Evolutionary conservation across 2,888 invertebrate species (phyloP).

Genomic region (Cyaniris semiargus): DNA sequence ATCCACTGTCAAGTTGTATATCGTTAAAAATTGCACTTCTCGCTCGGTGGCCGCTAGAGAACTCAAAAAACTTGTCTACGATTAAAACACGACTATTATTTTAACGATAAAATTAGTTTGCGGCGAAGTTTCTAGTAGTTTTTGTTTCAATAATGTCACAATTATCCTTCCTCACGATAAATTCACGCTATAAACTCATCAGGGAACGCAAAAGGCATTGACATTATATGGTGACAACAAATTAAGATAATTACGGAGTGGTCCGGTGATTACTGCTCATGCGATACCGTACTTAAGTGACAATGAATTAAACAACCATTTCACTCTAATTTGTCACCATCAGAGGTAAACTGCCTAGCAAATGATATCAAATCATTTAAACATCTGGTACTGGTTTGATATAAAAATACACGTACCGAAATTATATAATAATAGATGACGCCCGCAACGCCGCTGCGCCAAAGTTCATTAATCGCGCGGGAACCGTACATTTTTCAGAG

Average conservation of each 20-base stretch:
- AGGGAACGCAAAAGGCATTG: constrained; percentile 23
- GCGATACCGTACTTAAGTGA: constrained; percentile 30
- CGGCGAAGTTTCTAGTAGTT: neutral
- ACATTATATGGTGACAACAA: constrained; percentile 43
- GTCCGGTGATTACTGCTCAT: constrained; percentile 36
- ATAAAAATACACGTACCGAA: neutral
- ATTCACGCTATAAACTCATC: constrained; percentile 26
- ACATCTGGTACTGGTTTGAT: constrained; percentile 4
- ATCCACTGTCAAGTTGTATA: neutral
- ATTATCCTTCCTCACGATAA: constrained; percentile 21
- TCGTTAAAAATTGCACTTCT: neutral
- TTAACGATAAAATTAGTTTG: neutral
- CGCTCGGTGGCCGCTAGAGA: neutral
- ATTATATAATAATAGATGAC: too few species aligned
- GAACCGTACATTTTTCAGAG: too few species aligned
- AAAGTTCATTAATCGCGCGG: too few species aligned
- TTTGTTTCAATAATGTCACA: constrained; percentile 25
- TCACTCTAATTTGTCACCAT: constrained; percentile 22
- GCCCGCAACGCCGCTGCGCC: too few species aligned
- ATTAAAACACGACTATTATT: constrained; percentile 13
- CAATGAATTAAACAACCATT: constrained; percentile 28
- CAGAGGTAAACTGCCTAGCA: constrained; percentile 25
- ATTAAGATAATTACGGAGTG: constrained; percentile 46
- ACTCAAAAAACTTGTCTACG: constrained; percentile 1
- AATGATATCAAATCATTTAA: constrained; percentile 27